These are phyloP conservation scores for Sorex araneus DNA, from an alignment of 2,113 vertebrate species.

Conservation along the genomic window DNA sequence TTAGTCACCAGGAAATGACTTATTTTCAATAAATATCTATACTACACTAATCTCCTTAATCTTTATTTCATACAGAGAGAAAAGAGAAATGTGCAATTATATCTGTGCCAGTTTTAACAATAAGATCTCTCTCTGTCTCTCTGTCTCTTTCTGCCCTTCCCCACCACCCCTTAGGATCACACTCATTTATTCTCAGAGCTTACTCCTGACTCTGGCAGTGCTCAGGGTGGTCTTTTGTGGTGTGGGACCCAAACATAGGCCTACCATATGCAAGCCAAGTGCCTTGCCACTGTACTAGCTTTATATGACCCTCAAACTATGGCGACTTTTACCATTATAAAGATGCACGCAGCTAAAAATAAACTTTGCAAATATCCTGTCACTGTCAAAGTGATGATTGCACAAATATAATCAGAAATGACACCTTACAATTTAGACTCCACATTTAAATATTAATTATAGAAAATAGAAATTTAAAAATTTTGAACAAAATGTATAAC, in stretches of 20 bases:
- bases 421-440: slow-evolving; percentile 30
- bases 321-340: background rate
- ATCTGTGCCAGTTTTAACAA: background rate
- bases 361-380: no score
- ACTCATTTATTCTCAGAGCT: no score
- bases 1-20: no score
- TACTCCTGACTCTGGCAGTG: no score
- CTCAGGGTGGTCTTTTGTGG: no score
- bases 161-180: no score
- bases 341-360: background rate
- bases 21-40: no score
- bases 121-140: no score
- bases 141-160: no score
- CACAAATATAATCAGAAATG: background rate
- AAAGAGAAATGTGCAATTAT: background rate
- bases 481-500: background rate
- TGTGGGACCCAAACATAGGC: background rate
- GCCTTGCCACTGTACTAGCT: no score
- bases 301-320: background rate
- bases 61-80: background rate
- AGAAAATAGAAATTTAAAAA: slow-evolving; percentile 49
- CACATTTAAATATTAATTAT: slow-evolving; percentile 43
- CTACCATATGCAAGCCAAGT: no score
- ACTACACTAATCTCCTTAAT: background rate
- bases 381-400: background rate